Evolutionary conservation across 2,888 invertebrate genomes (phyloP).

Genomic region (Emesis castigata): DNA sequence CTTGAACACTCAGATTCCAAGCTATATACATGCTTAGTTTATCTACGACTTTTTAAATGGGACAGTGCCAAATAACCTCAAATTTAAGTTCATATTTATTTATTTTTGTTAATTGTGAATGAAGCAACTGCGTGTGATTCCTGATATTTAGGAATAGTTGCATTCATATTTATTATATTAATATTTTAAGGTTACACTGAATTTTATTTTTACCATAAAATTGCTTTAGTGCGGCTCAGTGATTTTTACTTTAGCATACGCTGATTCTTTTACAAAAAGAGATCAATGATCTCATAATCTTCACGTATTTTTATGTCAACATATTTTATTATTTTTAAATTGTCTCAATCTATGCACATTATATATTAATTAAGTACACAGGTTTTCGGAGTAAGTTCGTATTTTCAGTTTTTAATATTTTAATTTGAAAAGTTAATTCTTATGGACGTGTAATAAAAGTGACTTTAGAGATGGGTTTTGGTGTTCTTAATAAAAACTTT

Average conservation of each 20-base stretch:
- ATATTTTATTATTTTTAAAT: neutral
- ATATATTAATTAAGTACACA: neutral
- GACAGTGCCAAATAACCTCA: conserved; percentile 88
- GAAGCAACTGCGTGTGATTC: conserved; percentile 87
- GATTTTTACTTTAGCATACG: conserved; percentile 74
- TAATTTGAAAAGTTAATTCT: neutral
- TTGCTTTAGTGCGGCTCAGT: conserved; percentile 84
- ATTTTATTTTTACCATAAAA: conserved; percentile 80
- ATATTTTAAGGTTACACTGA: conserved; percentile 83
- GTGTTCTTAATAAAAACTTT: neutral
- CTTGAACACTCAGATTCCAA: conserved; percentile 72
- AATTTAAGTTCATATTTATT: conserved; percentile 81
- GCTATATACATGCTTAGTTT: conserved; percentile 64
- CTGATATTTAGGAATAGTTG: conserved; percentile 89
- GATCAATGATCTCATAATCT: neutral
- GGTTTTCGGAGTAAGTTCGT: neutral
- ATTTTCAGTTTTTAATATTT: neutral
- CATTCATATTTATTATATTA: conserved; percentile 88
- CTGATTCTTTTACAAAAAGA: conserved; percentile 28
- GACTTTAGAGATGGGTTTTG: conserved; percentile 9
- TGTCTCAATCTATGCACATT: neutral
- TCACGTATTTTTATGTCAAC: neutral
- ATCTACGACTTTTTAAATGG: conserved; percentile 75
- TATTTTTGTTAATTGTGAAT: conserved; percentile 84
- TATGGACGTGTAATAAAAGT: conserved; percentile 1